Percentiles rank a stretch among this genome's conserved stretches.
phyloP scores from a whole-genome alignment of 2,113 vertebrate genomes.

The Thalassarche chlororhynchos region DNA sequence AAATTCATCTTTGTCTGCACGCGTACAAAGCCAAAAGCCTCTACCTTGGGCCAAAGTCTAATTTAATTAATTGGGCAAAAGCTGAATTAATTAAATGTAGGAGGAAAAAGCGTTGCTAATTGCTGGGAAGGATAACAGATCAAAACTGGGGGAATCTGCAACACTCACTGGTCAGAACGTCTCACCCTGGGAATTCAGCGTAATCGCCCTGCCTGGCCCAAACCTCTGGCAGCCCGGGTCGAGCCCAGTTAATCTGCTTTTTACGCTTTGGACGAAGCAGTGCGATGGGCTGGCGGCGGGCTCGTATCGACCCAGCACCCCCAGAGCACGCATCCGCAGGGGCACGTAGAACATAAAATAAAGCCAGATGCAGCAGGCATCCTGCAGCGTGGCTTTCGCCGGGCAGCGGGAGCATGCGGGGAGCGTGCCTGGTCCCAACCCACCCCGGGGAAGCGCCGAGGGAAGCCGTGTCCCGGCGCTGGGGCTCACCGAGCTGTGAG shows the following conservation, averaged over 20 bases:
- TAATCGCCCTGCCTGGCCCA: not conserved
- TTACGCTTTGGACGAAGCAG: not conserved
- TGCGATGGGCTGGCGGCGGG: fast-evolving
- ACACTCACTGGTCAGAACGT: not conserved
- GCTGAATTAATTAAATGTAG: not conserved
- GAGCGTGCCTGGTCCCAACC: not conserved
- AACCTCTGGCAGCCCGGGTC: not conserved
- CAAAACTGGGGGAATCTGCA: not conserved
- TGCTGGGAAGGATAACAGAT: not conserved
- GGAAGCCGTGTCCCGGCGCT: too few relatives aligned
- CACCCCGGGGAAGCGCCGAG: not conserved
- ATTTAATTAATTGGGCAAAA: constrained; percentile 17
- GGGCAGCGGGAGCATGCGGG: not conserved
- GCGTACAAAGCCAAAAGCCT: not conserved
- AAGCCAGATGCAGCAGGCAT: too few relatives aligned
- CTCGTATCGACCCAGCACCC: not conserved
- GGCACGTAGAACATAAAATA: not conserved
- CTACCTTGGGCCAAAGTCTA: not conserved
- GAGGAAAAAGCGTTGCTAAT: not conserved
- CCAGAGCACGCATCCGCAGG: not conserved
- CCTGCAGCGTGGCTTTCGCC: not conserved
- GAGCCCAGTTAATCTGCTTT: not conserved
- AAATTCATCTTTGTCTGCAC: not conserved
- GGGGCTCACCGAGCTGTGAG: not conserved
- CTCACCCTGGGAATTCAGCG: not conserved